Conservation (phyloP, 2,113 vertebrate genomes). For the Dromiciops gliroides region DNA sequence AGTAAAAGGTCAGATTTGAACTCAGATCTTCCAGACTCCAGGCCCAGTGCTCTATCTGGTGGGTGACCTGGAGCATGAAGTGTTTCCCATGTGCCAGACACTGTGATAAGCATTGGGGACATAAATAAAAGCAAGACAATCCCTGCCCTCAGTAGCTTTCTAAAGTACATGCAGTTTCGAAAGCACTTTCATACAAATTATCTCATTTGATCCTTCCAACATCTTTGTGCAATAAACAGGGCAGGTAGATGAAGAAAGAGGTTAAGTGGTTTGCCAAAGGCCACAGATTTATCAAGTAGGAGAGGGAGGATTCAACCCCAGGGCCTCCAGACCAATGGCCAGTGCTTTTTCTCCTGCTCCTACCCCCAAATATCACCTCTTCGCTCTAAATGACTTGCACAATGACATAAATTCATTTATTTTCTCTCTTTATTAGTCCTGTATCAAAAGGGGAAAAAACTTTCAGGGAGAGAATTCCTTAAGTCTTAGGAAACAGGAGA, state of each 20-base stretch:
- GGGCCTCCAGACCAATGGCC: too few species aligned
- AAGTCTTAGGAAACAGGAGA: neutral
- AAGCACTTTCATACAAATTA: neutral
- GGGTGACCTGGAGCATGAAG: neutral
- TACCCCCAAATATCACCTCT: neutral
- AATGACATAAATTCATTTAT: neutral
- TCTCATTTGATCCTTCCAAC: neutral
- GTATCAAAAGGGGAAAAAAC: neutral
- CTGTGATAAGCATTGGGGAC: neutral
- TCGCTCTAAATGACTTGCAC: neutral
- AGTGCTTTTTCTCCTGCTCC: too few species aligned
- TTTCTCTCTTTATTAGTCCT: neutral
- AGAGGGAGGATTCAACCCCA: neutral
- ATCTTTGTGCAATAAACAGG: neutral
- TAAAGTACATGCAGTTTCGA: neutral
- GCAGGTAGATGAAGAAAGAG: neutral
- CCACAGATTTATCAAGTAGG: neutral
- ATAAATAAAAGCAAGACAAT: neutral
- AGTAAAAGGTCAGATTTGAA: too few species aligned
- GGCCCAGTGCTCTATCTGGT: too few species aligned
- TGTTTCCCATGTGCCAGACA: neutral
- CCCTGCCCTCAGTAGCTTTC: neutral
- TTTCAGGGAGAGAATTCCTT: neutral
- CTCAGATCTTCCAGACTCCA: too few species aligned
- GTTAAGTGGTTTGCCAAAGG: neutral